Base-by-base conservation (phyloP, 2,888 invertebrate species). In the Gryllus longicercus region DNA sequence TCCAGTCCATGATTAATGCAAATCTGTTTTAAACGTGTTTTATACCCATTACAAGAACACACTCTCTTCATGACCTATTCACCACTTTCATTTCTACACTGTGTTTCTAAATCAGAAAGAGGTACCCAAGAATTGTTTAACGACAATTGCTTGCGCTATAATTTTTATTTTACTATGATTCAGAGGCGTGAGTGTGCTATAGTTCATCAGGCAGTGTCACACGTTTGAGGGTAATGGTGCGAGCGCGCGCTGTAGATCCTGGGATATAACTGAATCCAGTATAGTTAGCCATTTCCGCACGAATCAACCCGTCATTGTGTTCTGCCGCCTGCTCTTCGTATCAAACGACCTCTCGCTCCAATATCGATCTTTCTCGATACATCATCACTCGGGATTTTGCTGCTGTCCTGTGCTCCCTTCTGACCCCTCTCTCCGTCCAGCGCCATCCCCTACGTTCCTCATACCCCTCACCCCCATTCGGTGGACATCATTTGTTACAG, bases 221-320 rank as follows among this genome's bases (percentile, higher is more conserved):
- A 74, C 74, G 74, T 50, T 5, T 63, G 16, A 63, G 63, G n/a
- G 63, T 63, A 63, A 63, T 63, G 63, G 63, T 63, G 63, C n/a
- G 63, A 63, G 12, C n/a, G 63, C 49, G 75, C 75, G 16, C 51
- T 75, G 12, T 49, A 23, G 75, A 21, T 51, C 79, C 49, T 50
- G 74, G 25, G 74, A 74, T 75, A 74, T 79, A 78, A 77, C 77
- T 77, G 77, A 77, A 51, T 76, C 79, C 79, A 79, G 78, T 76
- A 78, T 80, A 81, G 78, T 80, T 79, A 80, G 77, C 79, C 80
- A 80, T 81, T 81, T 81, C 81, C 81, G 81, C 81, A 76, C 78
- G 81, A 81, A 81, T 81, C 81, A 81, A 81, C 81, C 74, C 79
- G 25, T 80, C 79, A 81, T 80, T 81, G 81, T 80, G 79, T 75